These are phyloP conservation scores for Pandemis heparana DNA, from an alignment of 2,888 invertebrate species.

Conservation along the genomic window DNA sequence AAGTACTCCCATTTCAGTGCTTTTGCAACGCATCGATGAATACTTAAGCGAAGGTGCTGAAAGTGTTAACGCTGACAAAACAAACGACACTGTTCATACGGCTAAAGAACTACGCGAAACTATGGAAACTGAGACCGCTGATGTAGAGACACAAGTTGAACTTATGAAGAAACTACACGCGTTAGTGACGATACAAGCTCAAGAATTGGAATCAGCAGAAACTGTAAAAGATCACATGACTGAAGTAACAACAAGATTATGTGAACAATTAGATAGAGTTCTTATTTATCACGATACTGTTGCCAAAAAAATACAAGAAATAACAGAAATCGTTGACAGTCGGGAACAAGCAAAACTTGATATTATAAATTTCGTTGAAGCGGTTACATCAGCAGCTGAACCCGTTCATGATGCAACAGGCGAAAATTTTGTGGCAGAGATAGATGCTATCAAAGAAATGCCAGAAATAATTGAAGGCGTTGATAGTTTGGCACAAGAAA, in stretches of 20 bases:
- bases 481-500: neutral
- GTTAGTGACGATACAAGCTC: constrained; percentile 8
- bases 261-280: constrained; percentile 14
- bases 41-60: constrained; percentile 29
- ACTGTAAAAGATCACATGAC: neutral
- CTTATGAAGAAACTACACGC: constrained; percentile 30
- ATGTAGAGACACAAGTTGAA: constrained; percentile 14
- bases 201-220: neutral
- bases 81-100: constrained; percentile 6
- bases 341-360: neutral
- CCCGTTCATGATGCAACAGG: neutral
- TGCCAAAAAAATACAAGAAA: neutral
- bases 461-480: neutral
- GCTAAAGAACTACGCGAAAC: constrained; percentile 29
- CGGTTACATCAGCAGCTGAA: neutral
- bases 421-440: neutral
- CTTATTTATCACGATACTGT: neutral
- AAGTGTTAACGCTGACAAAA: constrained; percentile 14
- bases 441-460: too few species aligned
- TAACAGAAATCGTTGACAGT: neutral
- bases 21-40: constrained; percentile 38
- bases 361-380: neutral
- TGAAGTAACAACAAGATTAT: constrained; percentile 1
- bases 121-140: constrained; percentile 3
- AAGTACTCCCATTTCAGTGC: constrained; percentile 40